These are phyloP conservation scores for Aphodius granarius DNA, from an alignment of 2,888 invertebrate genomes.

Conservation along the genomic window DNA sequence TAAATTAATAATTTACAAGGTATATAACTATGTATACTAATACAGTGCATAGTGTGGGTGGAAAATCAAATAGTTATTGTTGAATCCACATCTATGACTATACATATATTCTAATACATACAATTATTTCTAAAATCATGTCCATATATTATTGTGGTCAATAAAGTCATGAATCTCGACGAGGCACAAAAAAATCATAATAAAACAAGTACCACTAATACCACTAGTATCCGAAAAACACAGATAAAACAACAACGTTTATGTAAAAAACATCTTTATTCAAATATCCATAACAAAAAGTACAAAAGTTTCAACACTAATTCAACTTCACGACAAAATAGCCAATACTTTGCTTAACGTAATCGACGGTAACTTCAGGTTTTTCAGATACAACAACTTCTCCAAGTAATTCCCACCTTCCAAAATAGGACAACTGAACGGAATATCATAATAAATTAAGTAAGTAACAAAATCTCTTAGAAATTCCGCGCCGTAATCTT, in stretches of 20 bases:
- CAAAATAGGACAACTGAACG: constrained; percentile 42
- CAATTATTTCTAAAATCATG: no score
- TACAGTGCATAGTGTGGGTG: no score
- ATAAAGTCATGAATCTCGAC: no score
- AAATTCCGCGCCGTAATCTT: constrained; percentile 49
- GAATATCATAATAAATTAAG: constrained; percentile 63
- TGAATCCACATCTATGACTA: no score
- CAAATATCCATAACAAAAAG: not conserved
- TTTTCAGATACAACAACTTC: constrained; percentile 14
- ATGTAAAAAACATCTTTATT: not conserved
- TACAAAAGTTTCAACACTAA: not conserved
- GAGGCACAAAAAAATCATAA: no score
- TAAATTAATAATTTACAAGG: no score
- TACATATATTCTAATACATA: no score
- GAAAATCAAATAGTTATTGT: no score
- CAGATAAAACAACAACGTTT: not conserved
- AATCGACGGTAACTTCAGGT: constrained; percentile 8
- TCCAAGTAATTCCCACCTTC: constrained; percentile 11
- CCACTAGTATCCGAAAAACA: no score
- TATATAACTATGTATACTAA: no score
- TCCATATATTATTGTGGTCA: no score
- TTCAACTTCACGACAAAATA: not conserved
- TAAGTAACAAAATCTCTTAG: constrained; percentile 56
- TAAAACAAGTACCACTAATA: no score
- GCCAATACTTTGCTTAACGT: constrained; percentile 12